These are phyloP conservation scores for Melospiza melodia DNA, from an alignment of 2,113 vertebrate genomes.

Conservation along the genomic window DNA sequence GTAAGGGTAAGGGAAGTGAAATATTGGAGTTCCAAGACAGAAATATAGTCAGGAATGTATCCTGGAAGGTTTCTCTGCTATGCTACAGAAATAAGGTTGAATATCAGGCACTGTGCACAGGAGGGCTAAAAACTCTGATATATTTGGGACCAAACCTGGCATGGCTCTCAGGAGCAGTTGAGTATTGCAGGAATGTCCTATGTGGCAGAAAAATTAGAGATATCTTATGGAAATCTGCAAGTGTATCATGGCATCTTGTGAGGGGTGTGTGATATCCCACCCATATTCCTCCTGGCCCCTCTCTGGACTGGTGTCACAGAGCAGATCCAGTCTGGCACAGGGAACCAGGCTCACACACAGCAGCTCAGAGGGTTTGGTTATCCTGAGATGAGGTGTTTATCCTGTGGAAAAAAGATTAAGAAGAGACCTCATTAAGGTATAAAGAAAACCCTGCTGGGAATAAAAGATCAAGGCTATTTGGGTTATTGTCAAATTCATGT, in stretches of 20 bases:
- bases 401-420: constrained; percentile 5
- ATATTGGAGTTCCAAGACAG: not conserved
- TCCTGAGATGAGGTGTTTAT: constrained; percentile 10
- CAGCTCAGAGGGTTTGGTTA: not conserved
- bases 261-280: not conserved
- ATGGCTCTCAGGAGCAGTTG: not conserved
- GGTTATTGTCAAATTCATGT: constrained; percentile 36
- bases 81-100: not conserved
- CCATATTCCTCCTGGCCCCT: not conserved
- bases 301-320: not conserved
- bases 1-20: constrained; percentile 25
- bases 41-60: not conserved
- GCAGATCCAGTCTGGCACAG: not conserved
- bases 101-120: not conserved
- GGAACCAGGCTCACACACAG: not conserved
- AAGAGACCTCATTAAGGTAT: constrained; percentile 49
- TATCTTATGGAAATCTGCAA: not conserved
- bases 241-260: rapidly evolving
- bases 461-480: constrained; percentile 52
- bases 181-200: not conserved
- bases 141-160: not conserved
- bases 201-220: not conserved
- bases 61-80: not conserved
- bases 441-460: constrained; percentile 47
- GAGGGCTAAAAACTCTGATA: constrained; percentile 1